phyloP scores from a whole-genome alignment of 1,140 invertebrate genomes.

The Drosophila tristis region DNA sequence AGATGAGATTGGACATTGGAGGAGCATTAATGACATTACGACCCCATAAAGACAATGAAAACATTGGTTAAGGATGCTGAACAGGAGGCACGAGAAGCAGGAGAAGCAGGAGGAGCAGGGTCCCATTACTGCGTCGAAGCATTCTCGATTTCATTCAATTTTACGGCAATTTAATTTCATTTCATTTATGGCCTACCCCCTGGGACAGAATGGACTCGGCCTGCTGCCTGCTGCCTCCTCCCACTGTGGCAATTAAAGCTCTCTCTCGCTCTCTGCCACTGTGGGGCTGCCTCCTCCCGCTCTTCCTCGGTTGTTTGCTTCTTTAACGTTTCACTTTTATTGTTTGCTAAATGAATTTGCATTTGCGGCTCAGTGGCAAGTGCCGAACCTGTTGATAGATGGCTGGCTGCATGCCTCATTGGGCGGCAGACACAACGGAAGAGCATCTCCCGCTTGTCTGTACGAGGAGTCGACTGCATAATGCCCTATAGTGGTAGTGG shows the following conservation, averaged over 20 bases:
- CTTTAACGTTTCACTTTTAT: constrained; percentile 34
- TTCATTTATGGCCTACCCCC: constrained; percentile 54
- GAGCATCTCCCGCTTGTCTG: too few relatives aligned
- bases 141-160: constrained; percentile 75
- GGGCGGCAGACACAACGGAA: constrained; percentile 7
- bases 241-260: too few relatives aligned
- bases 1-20: constrained; percentile 2
- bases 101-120: not conserved
- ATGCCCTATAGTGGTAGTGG: constrained; percentile 13
- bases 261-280: not conserved
- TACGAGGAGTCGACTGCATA: too few relatives aligned
- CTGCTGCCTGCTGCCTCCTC: constrained; percentile 23
- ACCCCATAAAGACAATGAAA: constrained; percentile 59
- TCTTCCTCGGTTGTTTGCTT: not conserved
- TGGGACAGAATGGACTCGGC: constrained; percentile 51
- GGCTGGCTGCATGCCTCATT: constrained; percentile 15
- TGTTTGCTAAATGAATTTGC: constrained; percentile 56
- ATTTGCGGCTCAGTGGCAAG: constrained; percentile 32
- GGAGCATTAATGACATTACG: constrained; percentile 58
- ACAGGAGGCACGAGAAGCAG: not conserved
- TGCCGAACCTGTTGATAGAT: constrained; percentile 53
- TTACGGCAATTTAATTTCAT: constrained; percentile 77
- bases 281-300: not conserved
- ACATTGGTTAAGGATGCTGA: constrained; percentile 39
- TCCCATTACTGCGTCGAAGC: not conserved